phyloP scores from a whole-genome alignment of 64 coral and sea anemone species.

The Cladopsammia gracilis region DNA sequence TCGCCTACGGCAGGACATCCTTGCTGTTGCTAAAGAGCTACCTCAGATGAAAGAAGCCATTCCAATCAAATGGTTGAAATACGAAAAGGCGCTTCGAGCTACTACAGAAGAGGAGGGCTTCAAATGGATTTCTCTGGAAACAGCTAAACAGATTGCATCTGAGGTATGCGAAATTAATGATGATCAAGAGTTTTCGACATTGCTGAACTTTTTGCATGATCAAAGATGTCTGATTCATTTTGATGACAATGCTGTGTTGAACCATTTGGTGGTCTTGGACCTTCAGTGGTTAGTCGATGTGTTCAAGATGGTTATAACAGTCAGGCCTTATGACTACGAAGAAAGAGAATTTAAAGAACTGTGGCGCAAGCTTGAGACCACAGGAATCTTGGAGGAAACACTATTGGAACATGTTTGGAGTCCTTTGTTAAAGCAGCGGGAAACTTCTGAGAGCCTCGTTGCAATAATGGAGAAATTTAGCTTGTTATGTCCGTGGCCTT shows the following conservation, averaged over 20 bases:
- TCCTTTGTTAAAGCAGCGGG: not conserved
- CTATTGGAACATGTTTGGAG: not conserved
- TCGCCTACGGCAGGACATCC: too few relatives aligned
- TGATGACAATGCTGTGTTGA: not conserved
- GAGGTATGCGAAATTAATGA: too few relatives aligned
- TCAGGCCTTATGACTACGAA: not conserved
- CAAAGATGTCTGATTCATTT: not conserved
- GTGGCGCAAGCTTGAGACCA: not conserved
- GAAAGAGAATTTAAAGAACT: not conserved
- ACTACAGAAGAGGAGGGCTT: too few relatives aligned
- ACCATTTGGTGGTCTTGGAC: not conserved
- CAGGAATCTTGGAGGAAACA: not conserved
- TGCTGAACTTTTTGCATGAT: too few relatives aligned
- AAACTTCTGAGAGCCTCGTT: not conserved
- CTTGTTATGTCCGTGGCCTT: not conserved
- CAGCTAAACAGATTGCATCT: too few relatives aligned
- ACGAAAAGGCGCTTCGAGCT: too few relatives aligned
- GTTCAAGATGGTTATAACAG: constrained; percentile 18
- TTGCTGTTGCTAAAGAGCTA: too few relatives aligned
- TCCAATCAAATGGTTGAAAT: too few relatives aligned
- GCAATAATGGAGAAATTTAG: constrained; percentile 6
- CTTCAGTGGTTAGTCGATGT: not conserved
- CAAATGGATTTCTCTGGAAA: too few relatives aligned
- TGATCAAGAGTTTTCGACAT: too few relatives aligned
- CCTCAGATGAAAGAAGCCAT: too few relatives aligned